Base-by-base conservation (phyloP, 2,888 invertebrate genomes). In the Hartigia nigra region DNA sequence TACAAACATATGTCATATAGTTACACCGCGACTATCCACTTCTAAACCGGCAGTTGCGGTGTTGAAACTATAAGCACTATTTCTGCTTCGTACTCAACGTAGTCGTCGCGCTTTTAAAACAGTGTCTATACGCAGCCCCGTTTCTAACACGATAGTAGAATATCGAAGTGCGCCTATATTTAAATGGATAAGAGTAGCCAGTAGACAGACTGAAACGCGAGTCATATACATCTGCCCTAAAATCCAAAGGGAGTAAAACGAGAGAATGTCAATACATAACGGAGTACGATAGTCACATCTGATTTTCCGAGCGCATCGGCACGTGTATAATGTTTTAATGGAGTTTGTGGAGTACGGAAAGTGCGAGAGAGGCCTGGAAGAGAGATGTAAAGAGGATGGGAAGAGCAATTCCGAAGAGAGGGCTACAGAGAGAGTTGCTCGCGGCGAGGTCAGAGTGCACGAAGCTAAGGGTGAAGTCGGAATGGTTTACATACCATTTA, bases 321-420 rank as follows among this genome's bases (percentile, higher is more conserved):
- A 91, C 91, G 91, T 91, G 90, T 88, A 89, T 91, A 91, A 91
- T 91, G 91, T 91, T 91, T 91, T 91, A 91, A 91, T 91, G 91
- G 91, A 91, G 91, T 91, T 91, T 91, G 91, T 87, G 86, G 89
- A 91, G 88, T 86, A 85, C 87, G 86, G 83, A 84, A 86, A 82
- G 82, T 80, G 83, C 81, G 79, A 80, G 83, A 79, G 83, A 83
- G 79, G 81, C 55, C 39, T 55, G 55, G 23, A 55, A 55, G 55
- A 55, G 55, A 55, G 55, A 55, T 55, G 23, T 55, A 55, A 55
- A 55, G 55, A 55, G 55, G 55, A 55, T 55, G 55, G 23, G 55
- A 55, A 55, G 55, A 55, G 55, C 55, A 55, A 55, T 55, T 55
- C 55, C 55, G 55, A 55, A 23, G 23, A 55, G 55, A 55, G 55